phyloP scores from a whole-genome alignment of 2,797 vertebrate species.

The Champsocephalus esox region DNA sequence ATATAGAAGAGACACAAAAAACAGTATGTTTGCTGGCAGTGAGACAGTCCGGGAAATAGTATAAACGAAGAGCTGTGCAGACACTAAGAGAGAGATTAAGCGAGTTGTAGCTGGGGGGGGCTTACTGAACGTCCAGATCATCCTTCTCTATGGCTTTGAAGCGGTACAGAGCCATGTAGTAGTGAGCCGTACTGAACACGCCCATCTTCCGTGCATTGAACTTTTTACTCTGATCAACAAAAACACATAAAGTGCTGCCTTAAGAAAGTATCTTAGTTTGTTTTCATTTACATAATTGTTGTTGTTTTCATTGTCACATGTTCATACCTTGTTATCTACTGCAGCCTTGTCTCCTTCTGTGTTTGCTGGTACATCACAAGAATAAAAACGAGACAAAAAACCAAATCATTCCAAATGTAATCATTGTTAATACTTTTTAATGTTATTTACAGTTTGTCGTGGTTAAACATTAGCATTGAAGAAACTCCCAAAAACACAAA shows the following conservation, averaged over 20 bases:
- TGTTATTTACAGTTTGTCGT: no score
- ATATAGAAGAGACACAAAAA: neutral
- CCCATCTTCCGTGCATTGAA: slow-evolving; percentile 83
- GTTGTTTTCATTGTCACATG: neutral
- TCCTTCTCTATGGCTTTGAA: slow-evolving; percentile 96
- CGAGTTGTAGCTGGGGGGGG: neutral
- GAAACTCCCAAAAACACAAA: neutral
- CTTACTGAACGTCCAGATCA: slow-evolving; percentile 94
- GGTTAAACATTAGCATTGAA: no score
- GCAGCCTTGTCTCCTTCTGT: slow-evolving; percentile 88
- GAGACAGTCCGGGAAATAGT: neutral
- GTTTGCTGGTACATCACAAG: slow-evolving; percentile 72
- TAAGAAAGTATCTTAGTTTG: neutral
- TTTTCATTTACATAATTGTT: neutral
- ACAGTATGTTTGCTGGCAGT: neutral
- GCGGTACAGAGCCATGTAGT: slow-evolving; percentile 93
- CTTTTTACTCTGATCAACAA: slow-evolving; percentile 88
- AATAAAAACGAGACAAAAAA: neutral
- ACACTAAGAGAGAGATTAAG: neutral
- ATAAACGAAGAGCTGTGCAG: neutral
- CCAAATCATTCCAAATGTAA: no score
- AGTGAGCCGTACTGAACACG: slow-evolving; percentile 90
- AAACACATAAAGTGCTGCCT: slow-evolving; percentile 7
- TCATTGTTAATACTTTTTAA: no score
- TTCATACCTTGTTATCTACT: slow-evolving; percentile 89